These are phyloP conservation scores for Clytia hemisphaerica DNA, from an alignment of 30 jellyfish, hydroid and myxozoan species.

Conservation along the genomic window DNA sequence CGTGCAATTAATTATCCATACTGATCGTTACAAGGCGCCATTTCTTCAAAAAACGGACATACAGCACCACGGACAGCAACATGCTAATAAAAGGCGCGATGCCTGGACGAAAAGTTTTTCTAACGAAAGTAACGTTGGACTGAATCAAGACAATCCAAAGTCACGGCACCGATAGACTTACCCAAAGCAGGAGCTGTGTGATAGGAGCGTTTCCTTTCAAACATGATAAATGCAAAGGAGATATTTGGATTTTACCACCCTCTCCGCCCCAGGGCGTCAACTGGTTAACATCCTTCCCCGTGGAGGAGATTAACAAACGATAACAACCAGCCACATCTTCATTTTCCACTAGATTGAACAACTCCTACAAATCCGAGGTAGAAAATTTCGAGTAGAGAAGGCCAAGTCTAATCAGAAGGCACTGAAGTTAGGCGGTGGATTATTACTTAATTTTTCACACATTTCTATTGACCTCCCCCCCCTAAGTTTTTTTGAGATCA, in stretches of 20 bases:
- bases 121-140: background rate
- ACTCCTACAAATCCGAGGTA: conserved; percentile 23
- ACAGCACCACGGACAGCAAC: too few species aligned
- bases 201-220: conserved; percentile 52
- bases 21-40: background rate
- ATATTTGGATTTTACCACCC: conserved; percentile 17
- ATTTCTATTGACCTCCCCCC: background rate
- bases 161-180: conserved; percentile 1
- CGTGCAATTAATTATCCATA: background rate
- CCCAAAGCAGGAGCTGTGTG: conserved; percentile 90
- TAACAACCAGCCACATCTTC: conserved; percentile 59
- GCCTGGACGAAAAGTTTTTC: too few species aligned
- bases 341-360: conserved; percentile 43
- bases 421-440: background rate
- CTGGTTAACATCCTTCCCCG: conserved; percentile 54
- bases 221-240: conserved; percentile 82
- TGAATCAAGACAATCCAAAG: background rate
- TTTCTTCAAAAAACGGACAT: background rate
- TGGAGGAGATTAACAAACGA: conserved; percentile 46
- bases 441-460: background rate
- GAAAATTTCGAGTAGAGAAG: background rate
- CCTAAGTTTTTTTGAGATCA: too few species aligned
- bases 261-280: conserved; percentile 34
- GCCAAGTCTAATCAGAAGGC: background rate
- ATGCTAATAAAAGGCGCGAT: too few species aligned